These are phyloP conservation scores for Eilema griseolum DNA, from an alignment of 2,888 invertebrate genomes.

Conservation along the genomic window DNA sequence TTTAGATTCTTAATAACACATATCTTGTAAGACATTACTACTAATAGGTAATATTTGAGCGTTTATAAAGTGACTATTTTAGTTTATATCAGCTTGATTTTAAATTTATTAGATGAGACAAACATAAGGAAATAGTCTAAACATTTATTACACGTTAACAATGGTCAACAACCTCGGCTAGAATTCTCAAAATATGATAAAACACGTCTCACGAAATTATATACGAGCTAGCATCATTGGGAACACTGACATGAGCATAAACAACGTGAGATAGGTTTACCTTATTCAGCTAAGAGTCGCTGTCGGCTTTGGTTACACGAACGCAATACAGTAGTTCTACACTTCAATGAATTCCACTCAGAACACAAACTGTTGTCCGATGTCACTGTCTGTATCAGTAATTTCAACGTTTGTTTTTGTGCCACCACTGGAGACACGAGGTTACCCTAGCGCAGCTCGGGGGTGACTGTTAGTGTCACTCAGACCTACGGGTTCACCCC, in stretches of 20 bases:
- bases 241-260: conserved; percentile 71
- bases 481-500: conserved; percentile 82
- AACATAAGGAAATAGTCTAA: conserved; percentile 10
- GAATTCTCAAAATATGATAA: conserved; percentile 47
- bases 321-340: conserved; percentile 28
- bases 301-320: conserved; percentile 27
- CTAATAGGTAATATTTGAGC: not conserved
- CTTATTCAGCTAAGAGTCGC: conserved; percentile 43
- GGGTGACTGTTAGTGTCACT: conserved; percentile 85
- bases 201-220: conserved; percentile 57
- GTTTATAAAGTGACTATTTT: not conserved
- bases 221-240: conserved; percentile 69
- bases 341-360: conserved; percentile 55
- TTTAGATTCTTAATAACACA: conserved; percentile 35
- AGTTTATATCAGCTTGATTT: not conserved
- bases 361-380: conserved; percentile 56
- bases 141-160: conserved; percentile 26
- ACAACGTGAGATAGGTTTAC: conserved; percentile 67
- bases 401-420: conserved; percentile 75
- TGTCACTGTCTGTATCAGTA: conserved; percentile 61
- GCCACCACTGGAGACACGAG: conserved; percentile 63
- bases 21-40: conserved; percentile 33
- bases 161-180: conserved; percentile 26
- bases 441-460: conserved; percentile 71
- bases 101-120: not conserved